These are phyloP conservation scores for Manis crassicaudata DNA, from an alignment of 2,797 vertebrate genomes.

Conservation along the genomic window DNA sequence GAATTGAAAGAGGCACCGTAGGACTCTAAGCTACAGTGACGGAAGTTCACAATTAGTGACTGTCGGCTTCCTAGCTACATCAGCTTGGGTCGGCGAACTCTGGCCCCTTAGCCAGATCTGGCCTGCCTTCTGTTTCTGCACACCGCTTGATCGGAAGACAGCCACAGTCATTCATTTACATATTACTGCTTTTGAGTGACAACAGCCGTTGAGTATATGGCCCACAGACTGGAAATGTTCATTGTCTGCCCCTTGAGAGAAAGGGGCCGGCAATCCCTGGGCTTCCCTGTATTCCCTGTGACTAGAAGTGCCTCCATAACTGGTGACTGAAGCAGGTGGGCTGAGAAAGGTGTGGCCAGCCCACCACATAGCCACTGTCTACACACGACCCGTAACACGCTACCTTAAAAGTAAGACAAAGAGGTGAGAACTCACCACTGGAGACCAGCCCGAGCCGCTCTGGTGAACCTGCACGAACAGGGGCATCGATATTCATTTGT, in stretches of 20 bases:
- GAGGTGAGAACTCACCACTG: conserved; percentile 90
- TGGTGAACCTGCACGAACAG: conserved; percentile 92
- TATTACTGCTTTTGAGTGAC: too few relatives aligned
- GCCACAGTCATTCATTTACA: background rate
- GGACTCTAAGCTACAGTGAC: background rate
- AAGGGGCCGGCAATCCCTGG: background rate
- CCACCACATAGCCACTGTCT: rapidly evolving
- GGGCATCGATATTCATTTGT: rapidly evolving
- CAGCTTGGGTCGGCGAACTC: background rate
- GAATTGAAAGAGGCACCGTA: background rate
- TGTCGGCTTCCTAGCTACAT: background rate
- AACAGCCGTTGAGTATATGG: rapidly evolving
- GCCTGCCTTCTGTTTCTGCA: background rate
- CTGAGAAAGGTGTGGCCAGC: background rate
- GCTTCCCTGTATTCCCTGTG: background rate
- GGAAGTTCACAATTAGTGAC: background rate
- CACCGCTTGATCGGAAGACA: background rate
- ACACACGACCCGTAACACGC: background rate
- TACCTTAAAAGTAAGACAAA: background rate
- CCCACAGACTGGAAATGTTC: background rate
- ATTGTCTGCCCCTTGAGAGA: background rate
- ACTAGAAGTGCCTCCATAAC: background rate
- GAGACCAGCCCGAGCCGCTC: conserved; percentile 98
- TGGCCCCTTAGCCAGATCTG: background rate
- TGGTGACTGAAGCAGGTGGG: background rate